Base-by-base conservation (phyloP, 2,113 vertebrate species). In the Austrofundulus limnaeus region DNA sequence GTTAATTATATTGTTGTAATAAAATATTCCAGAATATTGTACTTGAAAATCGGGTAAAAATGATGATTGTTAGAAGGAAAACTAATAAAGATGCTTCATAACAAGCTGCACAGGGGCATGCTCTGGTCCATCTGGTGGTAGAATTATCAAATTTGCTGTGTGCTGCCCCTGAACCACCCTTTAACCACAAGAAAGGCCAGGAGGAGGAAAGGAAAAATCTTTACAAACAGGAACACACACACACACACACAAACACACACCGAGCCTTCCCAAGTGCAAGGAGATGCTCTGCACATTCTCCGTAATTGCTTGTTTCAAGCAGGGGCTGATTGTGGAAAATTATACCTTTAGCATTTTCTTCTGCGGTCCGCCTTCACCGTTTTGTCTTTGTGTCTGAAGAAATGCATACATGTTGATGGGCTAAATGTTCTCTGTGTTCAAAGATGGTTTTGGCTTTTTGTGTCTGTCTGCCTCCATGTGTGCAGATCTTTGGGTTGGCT, bases 261-360 rank as follows among this genome's bases (percentile, higher is more conserved):
- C 11, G 52, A 61, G 41, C 78, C 56, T 69, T 60, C 76, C 72
- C 72, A 67, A 71, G 53, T 57, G 91, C 91, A 45, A 90, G 90
- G 87, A 82, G 91, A 88, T 91, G 91, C 90, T 86, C 85, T 85
- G 77, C 86, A 94, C 94, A 93, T 91, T 93, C 92, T 86, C 90
- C 90, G 90, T 97, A 97, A 96, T 98, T 95, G 94, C 93, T 84
- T 94, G 93, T 93, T 94, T 94, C 94, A 95, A 93, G 92, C 90
- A 81, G 88, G 90, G 92, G 89, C 89, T 96, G 94, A 97, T 96
- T 96, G 94, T 93, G 91, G 94, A 94, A 96, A 96, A 98, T 98
- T 97, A 95, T 84, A 89, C 68, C 76, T 79, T 84, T 75, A 11
- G 65, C 72, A 48, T 86, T 86, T 83, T 80, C 65, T 66, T 59